Conservation (phyloP, 2,888 invertebrate genomes). For the Tanypteryx hageni region DNA sequence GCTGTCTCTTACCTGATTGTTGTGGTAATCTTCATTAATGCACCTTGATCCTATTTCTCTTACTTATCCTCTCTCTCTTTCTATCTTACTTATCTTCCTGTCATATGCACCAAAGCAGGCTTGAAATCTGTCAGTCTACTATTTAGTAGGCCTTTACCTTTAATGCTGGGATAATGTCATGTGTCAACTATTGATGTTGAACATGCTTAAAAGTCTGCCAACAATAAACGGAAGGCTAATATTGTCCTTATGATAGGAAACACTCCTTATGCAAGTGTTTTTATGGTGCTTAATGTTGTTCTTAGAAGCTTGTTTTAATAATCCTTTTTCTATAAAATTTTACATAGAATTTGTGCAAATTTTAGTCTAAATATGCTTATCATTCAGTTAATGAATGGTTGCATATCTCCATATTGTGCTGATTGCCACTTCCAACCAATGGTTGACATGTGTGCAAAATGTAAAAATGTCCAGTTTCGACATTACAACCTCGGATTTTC, state of each 20-base stretch:
- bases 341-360: slow-evolving; percentile 57
- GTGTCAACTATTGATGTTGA: slow-evolving; percentile 29
- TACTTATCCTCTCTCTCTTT: slow-evolving; percentile 40
- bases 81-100: slow-evolving; percentile 55
- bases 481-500: slow-evolving; percentile 33
- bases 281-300: slow-evolving; percentile 63
- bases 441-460: slow-evolving; percentile 43
- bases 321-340: slow-evolving; percentile 55
- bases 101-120: slow-evolving; percentile 45
- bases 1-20: slow-evolving; percentile 54
- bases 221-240: slow-evolving; percentile 18
- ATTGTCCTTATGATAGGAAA: slow-evolving; percentile 51
- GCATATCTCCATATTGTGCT: slow-evolving; percentile 59
- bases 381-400: slow-evolving; percentile 61
- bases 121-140: slow-evolving; percentile 50
- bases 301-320: slow-evolving; percentile 56
- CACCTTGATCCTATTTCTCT: slow-evolving; percentile 56
- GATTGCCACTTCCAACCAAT: slow-evolving; percentile 57
- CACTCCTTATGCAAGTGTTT: slow-evolving; percentile 58
- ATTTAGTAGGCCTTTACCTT: slow-evolving; percentile 20
- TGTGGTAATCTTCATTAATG: slow-evolving; percentile 55
- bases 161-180: slow-evolving; percentile 45
- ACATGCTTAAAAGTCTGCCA: slow-evolving; percentile 46
- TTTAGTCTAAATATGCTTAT: slow-evolving; percentile 58
- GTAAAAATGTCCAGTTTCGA: slow-evolving; percentile 35